phyloP scores from a whole-genome alignment of 1,140 invertebrate species.

The Magallana gigas region DNA sequence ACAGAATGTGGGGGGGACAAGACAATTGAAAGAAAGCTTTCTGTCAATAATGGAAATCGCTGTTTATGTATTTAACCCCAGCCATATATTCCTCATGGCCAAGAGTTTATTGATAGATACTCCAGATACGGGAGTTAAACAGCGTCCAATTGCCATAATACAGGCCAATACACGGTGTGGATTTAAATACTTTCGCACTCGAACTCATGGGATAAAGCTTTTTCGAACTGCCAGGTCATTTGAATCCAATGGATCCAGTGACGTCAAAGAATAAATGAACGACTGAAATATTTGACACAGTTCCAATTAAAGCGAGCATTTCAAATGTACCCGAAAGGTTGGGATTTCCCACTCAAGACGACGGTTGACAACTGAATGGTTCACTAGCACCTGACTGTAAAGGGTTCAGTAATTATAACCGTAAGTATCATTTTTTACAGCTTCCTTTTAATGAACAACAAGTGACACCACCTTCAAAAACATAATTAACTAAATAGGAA shows the following conservation, averaged over 20 bases:
- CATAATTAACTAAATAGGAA: no score
- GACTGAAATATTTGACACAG: slow-evolving; percentile 16
- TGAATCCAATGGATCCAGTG: slow-evolving; percentile 10
- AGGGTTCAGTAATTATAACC: background rate
- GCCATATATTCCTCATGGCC: background rate
- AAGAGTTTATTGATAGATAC: background rate
- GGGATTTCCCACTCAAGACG: background rate
- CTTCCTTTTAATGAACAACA: no score
- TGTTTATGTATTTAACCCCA: background rate
- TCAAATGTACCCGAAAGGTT: background rate
- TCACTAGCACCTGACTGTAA: background rate
- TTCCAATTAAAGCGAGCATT: background rate
- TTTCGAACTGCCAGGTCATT: background rate
- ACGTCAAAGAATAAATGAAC: slow-evolving; percentile 6
- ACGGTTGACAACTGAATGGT: background rate
- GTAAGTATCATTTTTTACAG: no score
- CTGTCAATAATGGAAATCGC: background rate
- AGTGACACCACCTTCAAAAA: no score
- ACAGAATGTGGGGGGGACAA: slow-evolving; percentile 16
- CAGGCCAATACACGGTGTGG: background rate
- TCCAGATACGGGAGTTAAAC: background rate
- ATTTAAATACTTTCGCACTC: background rate
- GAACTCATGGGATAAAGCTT: background rate
- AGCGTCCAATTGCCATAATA: slow-evolving; percentile 4
- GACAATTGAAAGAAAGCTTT: background rate